Conservation (phyloP, 2,888 invertebrate genomes). For the Drosophila nigricruria region DNA sequence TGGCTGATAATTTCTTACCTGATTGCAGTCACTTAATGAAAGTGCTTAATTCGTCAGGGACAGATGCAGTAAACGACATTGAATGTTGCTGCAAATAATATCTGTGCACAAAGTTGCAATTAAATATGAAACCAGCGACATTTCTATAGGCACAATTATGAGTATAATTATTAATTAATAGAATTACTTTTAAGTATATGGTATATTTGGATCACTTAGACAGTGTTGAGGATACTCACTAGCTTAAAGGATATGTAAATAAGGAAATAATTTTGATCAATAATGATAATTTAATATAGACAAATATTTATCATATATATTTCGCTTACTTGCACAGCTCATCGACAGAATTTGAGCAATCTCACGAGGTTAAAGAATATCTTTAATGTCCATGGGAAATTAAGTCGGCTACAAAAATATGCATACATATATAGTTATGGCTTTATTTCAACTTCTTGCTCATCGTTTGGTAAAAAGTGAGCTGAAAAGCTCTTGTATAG, state of each 20-base stretch:
- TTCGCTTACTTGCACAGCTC: too few species aligned
- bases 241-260: too few species aligned
- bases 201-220: too few species aligned
- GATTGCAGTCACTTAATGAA: slow-evolving; percentile 78
- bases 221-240: too few species aligned
- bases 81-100: slow-evolving; percentile 9
- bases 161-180: too few species aligned
- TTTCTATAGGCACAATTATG: not conserved
- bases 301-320: too few species aligned
- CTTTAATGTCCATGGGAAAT: slow-evolving; percentile 24
- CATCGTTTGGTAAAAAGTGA: slow-evolving; percentile 28
- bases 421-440: slow-evolving; percentile 16
- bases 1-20: slow-evolving; percentile 64
- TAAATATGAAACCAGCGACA: not conserved
- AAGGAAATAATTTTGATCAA: too few species aligned
- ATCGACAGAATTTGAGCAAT: too few species aligned
- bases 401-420: slow-evolving; percentile 6
- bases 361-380: not conserved
- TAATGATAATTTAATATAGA: too few species aligned
- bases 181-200: too few species aligned
- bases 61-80: slow-evolving; percentile 35
- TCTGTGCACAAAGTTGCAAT: slow-evolving; percentile 17
- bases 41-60: slow-evolving; percentile 64
- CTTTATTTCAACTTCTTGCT: slow-evolving; percentile 18
- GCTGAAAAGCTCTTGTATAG: slow-evolving; percentile 56